Base-by-base conservation (phyloP, 2,888 invertebrate species). In the Patella caerulea region DNA sequence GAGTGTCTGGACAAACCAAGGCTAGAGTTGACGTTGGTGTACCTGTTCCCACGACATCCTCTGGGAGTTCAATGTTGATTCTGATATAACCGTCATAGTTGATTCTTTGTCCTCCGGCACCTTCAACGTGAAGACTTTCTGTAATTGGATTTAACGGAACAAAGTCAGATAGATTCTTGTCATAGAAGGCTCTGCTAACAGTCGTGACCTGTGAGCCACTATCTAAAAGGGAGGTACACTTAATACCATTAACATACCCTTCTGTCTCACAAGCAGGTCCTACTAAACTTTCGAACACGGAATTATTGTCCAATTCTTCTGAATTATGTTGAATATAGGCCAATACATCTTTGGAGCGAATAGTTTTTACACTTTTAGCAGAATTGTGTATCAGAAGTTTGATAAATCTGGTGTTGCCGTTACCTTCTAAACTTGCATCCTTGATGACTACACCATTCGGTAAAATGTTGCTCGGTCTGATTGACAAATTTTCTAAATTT, bases 201-300 rank as follows among this genome's bases (percentile, higher is more conserved):
- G 70, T 70, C 5, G 72, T 56, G 15, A 76, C 75, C 29, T 76
- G 75, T 3, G 75, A 76, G 45, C 75, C 71, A 72, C 71, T 71
- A 19, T 76, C 75, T 34, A 76, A 24, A 12, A 76, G 69, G 29
- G 45, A 3, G 34, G 17, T n/a, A n/a, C n/a, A n/a, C 14, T 19
- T 15, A 12, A n/a, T 4, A 11, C 76, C 73, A 11, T 73, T 52
- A n/a, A 77, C 59, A 9, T 24, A 19, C 2, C 19, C n/a, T 15
- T n/a, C 11, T 4, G 54, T 52, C 15, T 72, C 59, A 15, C 19
- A 69, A 12, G 24, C 34, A 3, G 73, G 72, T 2, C 76, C 73
- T 11, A 77, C 72, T 7, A 69, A 53, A 17, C 52, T 72, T 24
- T 65, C 24, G 2, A 52, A 54, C n/a, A n/a, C 71, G 5, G n/a